Percentiles rank a stretch among this genome's conserved stretches.
These are phyloP conservation scores for Trachelus iudaicus DNA, from an alignment of 2,888 invertebrate species.

Conservation along the genomic window DNA sequence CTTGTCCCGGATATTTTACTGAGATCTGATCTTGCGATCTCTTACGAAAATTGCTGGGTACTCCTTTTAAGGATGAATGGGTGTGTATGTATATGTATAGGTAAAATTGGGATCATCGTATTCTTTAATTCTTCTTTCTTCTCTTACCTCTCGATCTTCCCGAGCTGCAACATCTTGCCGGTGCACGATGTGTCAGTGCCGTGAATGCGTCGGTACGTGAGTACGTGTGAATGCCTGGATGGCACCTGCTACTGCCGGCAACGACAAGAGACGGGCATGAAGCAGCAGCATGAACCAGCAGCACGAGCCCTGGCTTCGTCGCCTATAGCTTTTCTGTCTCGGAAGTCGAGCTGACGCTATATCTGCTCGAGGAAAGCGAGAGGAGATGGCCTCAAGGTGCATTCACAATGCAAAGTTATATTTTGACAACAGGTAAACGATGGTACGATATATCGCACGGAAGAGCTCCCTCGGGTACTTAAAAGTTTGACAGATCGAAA, in stretches of 20 bases:
- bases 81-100: background rate
- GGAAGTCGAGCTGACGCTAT: background rate
- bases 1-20: background rate
- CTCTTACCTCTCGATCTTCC: background rate
- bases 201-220: conserved; percentile 23
- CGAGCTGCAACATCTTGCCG: background rate
- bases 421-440: background rate
- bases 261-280: conserved; percentile 40
- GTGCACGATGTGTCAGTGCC: background rate
- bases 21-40: background rate
- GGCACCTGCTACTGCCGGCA: conserved; percentile 57
- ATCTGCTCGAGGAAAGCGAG: conserved; percentile 30
- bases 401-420: background rate
- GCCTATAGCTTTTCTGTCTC: conserved; percentile 6
- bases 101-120: background rate
- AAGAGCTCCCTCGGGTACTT: background rate
- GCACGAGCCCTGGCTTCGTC: conserved; percentile 15
- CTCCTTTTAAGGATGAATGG: background rate
- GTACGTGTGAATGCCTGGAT: conserved; percentile 46
- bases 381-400: conserved; percentile 24
- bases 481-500: no score
- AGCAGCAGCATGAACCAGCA: conserved; percentile 29
- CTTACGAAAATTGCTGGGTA: background rate
- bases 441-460: background rate
- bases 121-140: conserved; percentile 11